Evolutionary conservation across 2,113 vertebrate genomes (phyloP).

Genomic region (Macquaria ambigua): DNA sequence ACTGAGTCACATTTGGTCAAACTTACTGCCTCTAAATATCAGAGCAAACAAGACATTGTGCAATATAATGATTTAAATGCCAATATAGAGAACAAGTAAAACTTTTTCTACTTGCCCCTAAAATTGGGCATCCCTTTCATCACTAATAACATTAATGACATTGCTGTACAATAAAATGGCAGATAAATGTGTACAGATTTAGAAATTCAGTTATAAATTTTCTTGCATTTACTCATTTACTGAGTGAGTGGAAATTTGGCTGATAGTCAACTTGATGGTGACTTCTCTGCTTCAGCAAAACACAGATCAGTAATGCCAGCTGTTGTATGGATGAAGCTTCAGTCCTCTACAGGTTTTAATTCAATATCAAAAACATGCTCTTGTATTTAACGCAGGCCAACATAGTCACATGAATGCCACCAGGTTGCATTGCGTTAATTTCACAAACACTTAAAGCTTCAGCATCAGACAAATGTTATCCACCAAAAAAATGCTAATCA

Average conservation of each 20-base stretch:
- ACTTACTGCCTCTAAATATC: background rate
- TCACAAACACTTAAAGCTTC: background rate
- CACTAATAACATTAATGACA: background rate
- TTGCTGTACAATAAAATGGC: background rate
- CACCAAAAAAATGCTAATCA: background rate
- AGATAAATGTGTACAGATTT: background rate
- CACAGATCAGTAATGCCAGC: background rate
- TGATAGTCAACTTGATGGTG: background rate
- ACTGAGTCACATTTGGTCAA: background rate
- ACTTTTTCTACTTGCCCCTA: no score
- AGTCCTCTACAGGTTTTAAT: background rate
- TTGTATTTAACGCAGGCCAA: no score
- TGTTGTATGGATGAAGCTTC: background rate
- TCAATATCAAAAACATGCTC: no score
- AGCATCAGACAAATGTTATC: background rate
- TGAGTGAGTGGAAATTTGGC: no score
- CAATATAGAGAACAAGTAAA: no score
- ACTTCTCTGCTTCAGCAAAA: background rate
- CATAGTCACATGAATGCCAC: background rate
- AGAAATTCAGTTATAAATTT: background rate
- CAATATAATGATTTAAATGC: background rate
- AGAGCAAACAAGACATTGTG: background rate
- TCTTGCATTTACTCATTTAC: background rate
- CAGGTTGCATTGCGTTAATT: background rate
- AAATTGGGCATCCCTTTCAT: background rate